Percentiles rank a stretch among this genome's conserved stretches.
phyloP scores from a whole-genome alignment of 1,140 invertebrate species.

The Saccostrea glomerata region DNA sequence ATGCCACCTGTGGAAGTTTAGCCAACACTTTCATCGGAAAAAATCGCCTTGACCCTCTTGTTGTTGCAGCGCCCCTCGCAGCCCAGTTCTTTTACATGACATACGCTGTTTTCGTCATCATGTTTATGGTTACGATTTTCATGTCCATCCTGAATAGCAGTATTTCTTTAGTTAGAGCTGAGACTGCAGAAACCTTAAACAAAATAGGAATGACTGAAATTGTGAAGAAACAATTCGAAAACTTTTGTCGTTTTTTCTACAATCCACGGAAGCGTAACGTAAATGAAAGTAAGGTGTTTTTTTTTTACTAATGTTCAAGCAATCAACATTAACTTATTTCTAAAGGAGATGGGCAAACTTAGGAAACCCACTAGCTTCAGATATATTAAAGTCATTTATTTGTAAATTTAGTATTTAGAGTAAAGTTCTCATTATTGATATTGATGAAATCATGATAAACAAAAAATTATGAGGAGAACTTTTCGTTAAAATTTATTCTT shows the following conservation, averaged over 20 bases:
- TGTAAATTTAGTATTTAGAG: too few relatives aligned
- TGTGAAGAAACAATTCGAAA: conserved; percentile 47
- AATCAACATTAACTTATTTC: too few relatives aligned
- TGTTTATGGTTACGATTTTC: conserved; percentile 89
- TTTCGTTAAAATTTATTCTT: too few relatives aligned
- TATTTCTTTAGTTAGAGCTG: conserved; percentile 57
- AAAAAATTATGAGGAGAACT: too few relatives aligned
- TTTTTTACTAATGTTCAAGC: too few relatives aligned
- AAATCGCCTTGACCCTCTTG: conserved; percentile 86
- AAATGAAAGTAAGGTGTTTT: background rate
- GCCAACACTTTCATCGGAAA: conserved; percentile 84
- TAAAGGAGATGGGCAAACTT: too few relatives aligned
- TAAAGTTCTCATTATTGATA: too few relatives aligned
- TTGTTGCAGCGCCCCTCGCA: conserved; percentile 84
- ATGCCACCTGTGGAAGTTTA: conserved; percentile 60
- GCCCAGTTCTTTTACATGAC: conserved; percentile 87
- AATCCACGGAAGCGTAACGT: background rate
- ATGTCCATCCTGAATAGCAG: conserved; percentile 89
- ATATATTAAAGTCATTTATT: too few relatives aligned
- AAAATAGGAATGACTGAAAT: conserved; percentile 63
- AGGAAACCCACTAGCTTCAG: too few relatives aligned
- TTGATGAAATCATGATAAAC: too few relatives aligned
- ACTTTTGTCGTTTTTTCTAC: conserved; percentile 37
- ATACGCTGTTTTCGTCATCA: conserved; percentile 88
- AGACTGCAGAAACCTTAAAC: conserved; percentile 51